A percentile compares a stretch with the other conserved stretches of the same genome.
Evolutionary conservation across 2,113 vertebrate genomes (phyloP).

Genomic region (Chelonoidis abingdonii): DNA sequence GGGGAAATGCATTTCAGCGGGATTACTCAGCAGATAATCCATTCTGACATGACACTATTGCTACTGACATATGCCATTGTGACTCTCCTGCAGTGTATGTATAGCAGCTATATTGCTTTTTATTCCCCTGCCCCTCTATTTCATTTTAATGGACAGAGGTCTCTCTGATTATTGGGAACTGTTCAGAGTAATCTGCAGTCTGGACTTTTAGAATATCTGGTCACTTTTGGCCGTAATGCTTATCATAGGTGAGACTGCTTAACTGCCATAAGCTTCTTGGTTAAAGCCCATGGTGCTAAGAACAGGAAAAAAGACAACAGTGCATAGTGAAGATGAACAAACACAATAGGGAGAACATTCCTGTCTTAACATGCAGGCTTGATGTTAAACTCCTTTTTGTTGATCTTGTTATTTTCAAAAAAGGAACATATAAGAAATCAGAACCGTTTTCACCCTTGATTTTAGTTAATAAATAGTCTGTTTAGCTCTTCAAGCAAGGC

Average conservation of each 20-base stretch:
- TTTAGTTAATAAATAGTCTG: neutral
- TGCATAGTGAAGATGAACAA: neutral
- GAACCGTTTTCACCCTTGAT: neutral
- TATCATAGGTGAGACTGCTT: neutral
- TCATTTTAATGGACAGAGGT: neutral
- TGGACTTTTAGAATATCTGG: neutral
- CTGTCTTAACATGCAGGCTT: neutral
- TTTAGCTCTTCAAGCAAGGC: neutral
- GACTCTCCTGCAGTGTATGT: too few relatives aligned
- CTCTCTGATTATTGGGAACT: rapidly evolving
- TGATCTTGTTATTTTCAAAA: neutral
- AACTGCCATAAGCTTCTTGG: neutral
- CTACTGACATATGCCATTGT: neutral
- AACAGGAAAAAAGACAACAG: neutral
- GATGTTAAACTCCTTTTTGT: neutral
- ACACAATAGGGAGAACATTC: neutral
- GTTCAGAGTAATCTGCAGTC: neutral
- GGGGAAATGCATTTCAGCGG: rapidly evolving
- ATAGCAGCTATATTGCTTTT: neutral
- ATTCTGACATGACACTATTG: neutral
- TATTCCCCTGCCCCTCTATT: neutral
- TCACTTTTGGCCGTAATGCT: rapidly evolving
- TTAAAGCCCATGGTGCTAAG: neutral
- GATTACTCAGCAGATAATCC: neutral
- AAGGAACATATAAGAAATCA: neutral